These are phyloP conservation scores for Bombyx mandarina DNA, from an alignment of 1,140 invertebrate species.

Conservation along the genomic window DNA sequence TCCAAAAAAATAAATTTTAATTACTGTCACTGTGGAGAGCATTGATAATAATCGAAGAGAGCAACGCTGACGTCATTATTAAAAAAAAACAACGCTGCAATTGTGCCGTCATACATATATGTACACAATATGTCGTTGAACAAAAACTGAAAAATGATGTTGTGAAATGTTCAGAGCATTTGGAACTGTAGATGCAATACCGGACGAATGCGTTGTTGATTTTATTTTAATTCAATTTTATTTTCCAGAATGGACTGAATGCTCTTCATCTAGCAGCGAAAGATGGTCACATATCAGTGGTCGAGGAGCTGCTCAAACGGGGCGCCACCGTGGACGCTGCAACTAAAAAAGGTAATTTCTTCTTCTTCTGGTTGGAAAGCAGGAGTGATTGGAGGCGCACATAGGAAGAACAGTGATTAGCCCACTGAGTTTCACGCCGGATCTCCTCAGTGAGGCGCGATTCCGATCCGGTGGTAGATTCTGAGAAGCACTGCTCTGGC, in stretches of 20 bases:
- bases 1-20: too few species aligned
- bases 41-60: too few species aligned
- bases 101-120: too few species aligned
- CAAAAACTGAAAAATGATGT: not conserved
- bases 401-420: not conserved
- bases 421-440: too few species aligned
- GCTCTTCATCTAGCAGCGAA: conserved; percentile 98
- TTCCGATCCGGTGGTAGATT: too few species aligned
- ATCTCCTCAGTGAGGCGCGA: too few species aligned
- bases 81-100: too few species aligned
- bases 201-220: not conserved
- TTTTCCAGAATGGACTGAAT: conserved; percentile 93
- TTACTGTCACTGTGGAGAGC: too few species aligned
- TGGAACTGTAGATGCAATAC: not conserved
- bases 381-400: not conserved
- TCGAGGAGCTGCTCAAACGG: conserved; percentile 89
- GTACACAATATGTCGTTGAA: too few species aligned
- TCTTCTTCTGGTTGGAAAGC: not conserved
- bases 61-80: too few species aligned
- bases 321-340: conserved; percentile 95
- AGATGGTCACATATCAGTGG: conserved; percentile 96
- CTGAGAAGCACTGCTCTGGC: too few species aligned
- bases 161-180: not conserved
- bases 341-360: conserved; percentile 95
- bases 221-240: not conserved